These are phyloP conservation scores for Ptychoptera contaminata DNA, from an alignment of 2,888 invertebrate species.

Conservation along the genomic window DNA sequence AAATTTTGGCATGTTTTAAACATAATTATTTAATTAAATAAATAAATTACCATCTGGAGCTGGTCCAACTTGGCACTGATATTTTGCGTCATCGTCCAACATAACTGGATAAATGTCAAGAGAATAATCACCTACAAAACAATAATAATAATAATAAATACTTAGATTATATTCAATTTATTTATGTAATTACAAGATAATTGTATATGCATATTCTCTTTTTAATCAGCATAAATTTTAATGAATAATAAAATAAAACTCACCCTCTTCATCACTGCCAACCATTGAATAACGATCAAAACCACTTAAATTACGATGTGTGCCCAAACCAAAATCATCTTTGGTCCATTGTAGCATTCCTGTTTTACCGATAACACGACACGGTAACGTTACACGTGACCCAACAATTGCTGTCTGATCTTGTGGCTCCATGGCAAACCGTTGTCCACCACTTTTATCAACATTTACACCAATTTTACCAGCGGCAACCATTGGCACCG, in stretches of 20 bases:
- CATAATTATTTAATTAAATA: not conserved
- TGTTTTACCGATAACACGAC: slow-evolving; percentile 72
- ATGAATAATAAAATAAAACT: slow-evolving; percentile 16
- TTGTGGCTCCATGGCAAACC: slow-evolving; percentile 83
- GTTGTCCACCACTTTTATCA: slow-evolving; percentile 39
- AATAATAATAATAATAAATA: slow-evolving; percentile 15
- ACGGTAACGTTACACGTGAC: slow-evolving; percentile 75
- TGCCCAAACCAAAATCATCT: slow-evolving; percentile 89
- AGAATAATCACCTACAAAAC: slow-evolving; percentile 64
- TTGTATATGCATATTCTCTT: not conserved
- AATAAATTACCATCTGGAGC: slow-evolving; percentile 38
- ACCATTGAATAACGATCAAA: slow-evolving; percentile 93
- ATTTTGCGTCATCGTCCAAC: slow-evolving; percentile 83
- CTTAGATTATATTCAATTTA: not conserved
- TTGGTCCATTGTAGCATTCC: slow-evolving; percentile 86
- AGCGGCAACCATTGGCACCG: not conserved
- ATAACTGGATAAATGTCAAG: slow-evolving; percentile 80
- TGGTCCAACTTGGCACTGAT: slow-evolving; percentile 88
- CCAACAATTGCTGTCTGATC: slow-evolving; percentile 84
- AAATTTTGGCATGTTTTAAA: not conserved
- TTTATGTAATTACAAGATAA: not conserved
- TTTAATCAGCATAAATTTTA: slow-evolving; percentile 1
- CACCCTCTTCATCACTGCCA: slow-evolving; percentile 88
- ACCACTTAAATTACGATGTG: slow-evolving; percentile 76
- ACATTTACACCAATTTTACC: not conserved